A percentile compares a stretch with the other conserved stretches of the same genome.
These are phyloP conservation scores for Zaprionus capensis DNA, from an alignment of 1,140 invertebrate genomes.

Conservation along the genomic window DNA sequence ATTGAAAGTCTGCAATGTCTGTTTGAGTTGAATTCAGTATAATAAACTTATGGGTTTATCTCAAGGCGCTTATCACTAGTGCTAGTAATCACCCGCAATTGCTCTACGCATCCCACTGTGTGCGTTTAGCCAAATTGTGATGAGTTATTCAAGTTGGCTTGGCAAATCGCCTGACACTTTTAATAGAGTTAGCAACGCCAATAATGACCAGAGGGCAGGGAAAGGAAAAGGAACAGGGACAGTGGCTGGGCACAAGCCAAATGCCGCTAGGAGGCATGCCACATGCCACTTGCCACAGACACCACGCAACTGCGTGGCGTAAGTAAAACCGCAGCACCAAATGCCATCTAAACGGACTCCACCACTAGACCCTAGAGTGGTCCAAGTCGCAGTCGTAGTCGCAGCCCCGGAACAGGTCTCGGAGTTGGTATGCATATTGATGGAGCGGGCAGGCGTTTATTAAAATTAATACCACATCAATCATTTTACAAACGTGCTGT, in stretches of 20 bases:
- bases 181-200: constrained; percentile 63
- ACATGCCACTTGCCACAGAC: constrained; percentile 56
- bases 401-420: constrained; percentile 3
- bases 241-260: constrained; percentile 45
- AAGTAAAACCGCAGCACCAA: constrained; percentile 47
- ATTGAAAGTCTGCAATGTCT: too few species aligned
- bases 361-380: not conserved
- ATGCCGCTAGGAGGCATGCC: constrained; percentile 39
- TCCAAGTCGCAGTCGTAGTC: not conserved
- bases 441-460: constrained; percentile 70
- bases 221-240: constrained; percentile 24
- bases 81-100: too few species aligned
- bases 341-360: not conserved
- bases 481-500: constrained; percentile 82
- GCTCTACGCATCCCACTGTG: not conserved
- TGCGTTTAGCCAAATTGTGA: not conserved
- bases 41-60: too few species aligned
- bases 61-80: too few species aligned
- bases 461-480: constrained; percentile 84
- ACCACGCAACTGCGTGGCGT: constrained; percentile 65
- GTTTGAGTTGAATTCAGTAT: too few species aligned
- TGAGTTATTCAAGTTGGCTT: not conserved
- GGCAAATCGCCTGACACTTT: constrained; percentile 61
- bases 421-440: constrained; percentile 68
- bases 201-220: constrained; percentile 37